These are phyloP conservation scores for Andrena flavipes DNA, from an alignment of 2,888 invertebrate species.

Conservation along the genomic window DNA sequence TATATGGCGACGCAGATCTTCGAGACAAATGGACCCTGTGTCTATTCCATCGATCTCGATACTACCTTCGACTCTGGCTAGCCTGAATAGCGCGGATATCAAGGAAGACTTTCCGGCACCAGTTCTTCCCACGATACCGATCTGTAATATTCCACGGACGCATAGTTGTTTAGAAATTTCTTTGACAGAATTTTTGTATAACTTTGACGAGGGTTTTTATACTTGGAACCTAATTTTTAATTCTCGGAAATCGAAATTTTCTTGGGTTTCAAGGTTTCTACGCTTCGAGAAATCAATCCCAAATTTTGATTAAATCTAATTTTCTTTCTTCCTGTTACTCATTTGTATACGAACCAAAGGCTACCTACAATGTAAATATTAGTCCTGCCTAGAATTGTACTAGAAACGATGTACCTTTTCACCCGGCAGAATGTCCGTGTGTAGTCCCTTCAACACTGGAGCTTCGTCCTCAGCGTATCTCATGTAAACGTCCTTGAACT, in stretches of 20 bases:
- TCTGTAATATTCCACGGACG: slow-evolving; percentile 71
- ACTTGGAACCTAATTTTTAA: too few species aligned
- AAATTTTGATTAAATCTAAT: too few species aligned
- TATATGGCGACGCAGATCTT: slow-evolving; percentile 86
- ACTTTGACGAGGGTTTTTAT: too few species aligned
- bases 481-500: slow-evolving; percentile 83
- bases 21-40: slow-evolving; percentile 86
- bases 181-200: too few species aligned
- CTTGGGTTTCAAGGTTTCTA: too few species aligned
- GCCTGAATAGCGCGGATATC: slow-evolving; percentile 90
- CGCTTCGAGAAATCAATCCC: too few species aligned
- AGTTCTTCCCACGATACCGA: slow-evolving; percentile 90
- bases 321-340: too few species aligned
- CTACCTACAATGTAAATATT: too few species aligned
- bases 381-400: too few species aligned
- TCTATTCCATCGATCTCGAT: slow-evolving; percentile 88
- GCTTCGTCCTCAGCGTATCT: slow-evolving; percentile 85
- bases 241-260: too few species aligned
- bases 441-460: slow-evolving; percentile 85
- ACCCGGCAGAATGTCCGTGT: slow-evolving; percentile 80
- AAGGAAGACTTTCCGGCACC: slow-evolving; percentile 91
- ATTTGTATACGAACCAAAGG: too few species aligned
- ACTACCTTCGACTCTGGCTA: slow-evolving; percentile 87
- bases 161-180: neutral
- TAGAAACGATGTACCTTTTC: slow-evolving; percentile 81